Conservation (phyloP, 2,797 vertebrate genomes). For the Xyrichtys novacula region DNA sequence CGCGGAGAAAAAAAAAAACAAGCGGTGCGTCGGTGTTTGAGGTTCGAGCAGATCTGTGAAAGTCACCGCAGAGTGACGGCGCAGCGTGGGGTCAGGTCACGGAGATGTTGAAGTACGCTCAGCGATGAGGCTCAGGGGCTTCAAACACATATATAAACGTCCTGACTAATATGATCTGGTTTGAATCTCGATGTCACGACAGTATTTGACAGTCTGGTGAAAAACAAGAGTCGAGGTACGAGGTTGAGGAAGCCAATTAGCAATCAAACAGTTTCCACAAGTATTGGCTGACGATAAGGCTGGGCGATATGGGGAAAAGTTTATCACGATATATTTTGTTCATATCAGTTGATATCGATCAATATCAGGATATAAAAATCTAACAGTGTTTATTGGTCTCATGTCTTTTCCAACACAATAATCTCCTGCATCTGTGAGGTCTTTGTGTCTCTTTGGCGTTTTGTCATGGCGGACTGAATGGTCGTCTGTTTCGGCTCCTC, state of each 20-base stretch:
- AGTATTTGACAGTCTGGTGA: background rate
- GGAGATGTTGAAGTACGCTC: background rate
- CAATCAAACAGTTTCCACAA: background rate
- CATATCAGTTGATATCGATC: too few relatives aligned
- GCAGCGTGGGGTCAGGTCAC: background rate
- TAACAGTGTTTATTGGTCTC: too few relatives aligned
- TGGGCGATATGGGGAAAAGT: too few relatives aligned
- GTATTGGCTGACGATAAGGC: background rate
- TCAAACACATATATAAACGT: conserved; percentile 1
- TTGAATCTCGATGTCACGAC: background rate
- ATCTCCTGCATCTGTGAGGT: too few relatives aligned
- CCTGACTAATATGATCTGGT: background rate
- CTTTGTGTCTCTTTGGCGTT: too few relatives aligned
- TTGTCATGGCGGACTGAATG: too few relatives aligned
- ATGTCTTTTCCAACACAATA: too few relatives aligned
- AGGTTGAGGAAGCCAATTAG: background rate
- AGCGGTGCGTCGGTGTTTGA: background rate
- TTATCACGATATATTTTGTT: too few relatives aligned
- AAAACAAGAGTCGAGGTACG: background rate
- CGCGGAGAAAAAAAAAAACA: conserved; percentile 7
- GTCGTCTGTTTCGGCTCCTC: too few relatives aligned
- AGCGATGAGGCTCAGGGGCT: background rate
- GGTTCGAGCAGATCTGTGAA: background rate
- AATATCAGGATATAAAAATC: too few relatives aligned
- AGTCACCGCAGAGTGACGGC: conserved; percentile 1